These are phyloP conservation scores for Geothlypis trichas DNA, from an alignment of 2,113 vertebrate species.

Conservation along the genomic window DNA sequence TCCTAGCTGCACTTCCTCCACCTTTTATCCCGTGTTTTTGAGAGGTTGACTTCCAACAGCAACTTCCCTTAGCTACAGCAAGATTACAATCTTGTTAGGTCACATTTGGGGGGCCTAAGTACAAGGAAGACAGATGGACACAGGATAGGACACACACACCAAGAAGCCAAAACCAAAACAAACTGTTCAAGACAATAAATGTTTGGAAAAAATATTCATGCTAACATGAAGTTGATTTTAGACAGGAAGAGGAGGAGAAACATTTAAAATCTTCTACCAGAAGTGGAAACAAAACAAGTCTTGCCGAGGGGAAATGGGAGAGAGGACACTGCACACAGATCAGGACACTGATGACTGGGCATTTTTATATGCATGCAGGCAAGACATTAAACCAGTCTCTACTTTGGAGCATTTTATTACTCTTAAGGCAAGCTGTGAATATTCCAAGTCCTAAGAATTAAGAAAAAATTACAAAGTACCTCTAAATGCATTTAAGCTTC, in stretches of 20 bases:
- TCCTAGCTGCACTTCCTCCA: background rate
- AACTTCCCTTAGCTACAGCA: background rate
- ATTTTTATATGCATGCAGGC: background rate
- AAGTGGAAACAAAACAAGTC: background rate
- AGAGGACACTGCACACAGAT: background rate
- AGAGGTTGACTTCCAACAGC: background rate
- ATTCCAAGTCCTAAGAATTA: background rate
- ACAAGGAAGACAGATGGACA: background rate
- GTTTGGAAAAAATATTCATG: background rate
- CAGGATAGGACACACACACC: background rate
- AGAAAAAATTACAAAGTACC: background rate
- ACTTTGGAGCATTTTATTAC: background rate
- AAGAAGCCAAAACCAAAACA: rapidly evolving
- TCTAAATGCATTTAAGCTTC: constrained; percentile 18
- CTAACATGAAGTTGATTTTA: background rate
- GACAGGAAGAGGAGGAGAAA: background rate
- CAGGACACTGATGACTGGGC: background rate
- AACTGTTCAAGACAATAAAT: background rate
- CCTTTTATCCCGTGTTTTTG: background rate
- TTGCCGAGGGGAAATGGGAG: background rate
- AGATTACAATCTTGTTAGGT: background rate
- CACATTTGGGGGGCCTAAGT: background rate
- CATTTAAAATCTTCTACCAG: background rate
- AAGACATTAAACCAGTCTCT: background rate
- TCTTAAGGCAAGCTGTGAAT: background rate